A percentile compares a stretch with the other conserved stretches of the same genome.
phyloP scores from a whole-genome alignment of 2,113 vertebrate genomes.

The Buteo buteo region DNA sequence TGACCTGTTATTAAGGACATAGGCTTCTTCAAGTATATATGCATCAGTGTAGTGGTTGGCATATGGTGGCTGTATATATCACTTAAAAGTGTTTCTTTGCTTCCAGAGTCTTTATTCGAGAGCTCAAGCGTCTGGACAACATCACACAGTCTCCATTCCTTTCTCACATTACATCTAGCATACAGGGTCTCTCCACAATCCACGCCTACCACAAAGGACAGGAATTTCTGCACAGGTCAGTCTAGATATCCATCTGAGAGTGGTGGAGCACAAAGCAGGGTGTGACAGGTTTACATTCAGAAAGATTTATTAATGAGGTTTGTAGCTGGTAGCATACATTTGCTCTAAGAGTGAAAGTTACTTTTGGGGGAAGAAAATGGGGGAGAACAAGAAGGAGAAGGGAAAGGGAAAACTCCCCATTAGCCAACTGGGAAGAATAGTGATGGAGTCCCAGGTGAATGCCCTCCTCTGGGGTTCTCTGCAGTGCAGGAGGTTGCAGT shows the following conservation, averaged over 20 bases:
- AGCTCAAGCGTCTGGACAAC: constrained; percentile 92
- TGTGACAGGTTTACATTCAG: neutral
- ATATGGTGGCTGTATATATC: neutral
- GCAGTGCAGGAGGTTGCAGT: neutral
- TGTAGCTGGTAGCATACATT: neutral
- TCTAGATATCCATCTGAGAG: neutral
- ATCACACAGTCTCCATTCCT: constrained; percentile 89
- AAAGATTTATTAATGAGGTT: neutral
- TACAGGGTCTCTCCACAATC: constrained; percentile 90
- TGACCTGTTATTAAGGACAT: neutral
- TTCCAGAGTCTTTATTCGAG: constrained; percentile 86
- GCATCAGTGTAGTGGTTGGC: neutral
- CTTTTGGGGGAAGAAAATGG: neutral
- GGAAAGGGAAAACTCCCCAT: neutral
- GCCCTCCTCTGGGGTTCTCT: neutral
- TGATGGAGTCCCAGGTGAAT: neutral
- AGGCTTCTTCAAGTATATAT: neutral
- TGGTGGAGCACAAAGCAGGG: neutral
- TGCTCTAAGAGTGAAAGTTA: neutral
- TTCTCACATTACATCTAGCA: constrained; percentile 89
- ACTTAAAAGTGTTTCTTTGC: neutral
- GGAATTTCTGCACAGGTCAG: constrained; percentile 87
- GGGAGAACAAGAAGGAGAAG: neutral
- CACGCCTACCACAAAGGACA: constrained; percentile 86
- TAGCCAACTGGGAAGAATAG: neutral